Base-by-base conservation (phyloP, 2,113 vertebrate genomes). In the Poecilia latipinna region DNA sequence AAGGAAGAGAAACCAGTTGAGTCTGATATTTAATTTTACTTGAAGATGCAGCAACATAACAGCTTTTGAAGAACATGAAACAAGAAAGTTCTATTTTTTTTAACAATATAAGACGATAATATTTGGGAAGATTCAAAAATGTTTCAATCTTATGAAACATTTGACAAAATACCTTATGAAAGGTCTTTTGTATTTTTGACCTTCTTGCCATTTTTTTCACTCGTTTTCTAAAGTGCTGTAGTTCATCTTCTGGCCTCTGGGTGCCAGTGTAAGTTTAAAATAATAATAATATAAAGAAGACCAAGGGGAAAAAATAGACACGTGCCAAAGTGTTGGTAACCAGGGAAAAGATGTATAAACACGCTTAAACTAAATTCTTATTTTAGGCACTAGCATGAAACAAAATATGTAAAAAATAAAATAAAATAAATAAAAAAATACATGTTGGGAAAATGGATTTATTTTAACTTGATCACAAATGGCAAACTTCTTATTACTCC, bases 261-360 rank as follows among this genome's bases (percentile, higher is more conserved):
- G 66, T 86, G 94, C 92, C 93, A 91, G 89, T 82, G 37, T 74
- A 80, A 72, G 74, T 51, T 39, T 64, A n/a, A 57, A 57, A 57
- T 5, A n/a, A 57, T 37, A 35, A 1, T 35, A 37, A 12, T 37
- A 4, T 17, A 44, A 54, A 54, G 1, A 7, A 2, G 51, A n/a
- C 22, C 22, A 24, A 57, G 51, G 10, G 13, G n/a, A 57, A n/a
- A n/a, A n/a, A 10, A 11, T 3, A 48, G 22, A 57, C 24, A 24
- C 0, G 77, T 64, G 4, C 7, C 11, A 79, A 76, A 3, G 12
- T 65, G 22, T 67, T 6, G 22, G 51, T 54, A 24, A 24, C 22
- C 22, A 48, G 51, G 51, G 22, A 10, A 24, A 57, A 57, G 24
- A 7, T 10, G 51, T 24, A 24, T 57, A n/a, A 7, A 57, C 24